These are phyloP conservation scores for Brenthis ino DNA, from an alignment of 2,888 invertebrate species.

Conservation along the genomic window DNA sequence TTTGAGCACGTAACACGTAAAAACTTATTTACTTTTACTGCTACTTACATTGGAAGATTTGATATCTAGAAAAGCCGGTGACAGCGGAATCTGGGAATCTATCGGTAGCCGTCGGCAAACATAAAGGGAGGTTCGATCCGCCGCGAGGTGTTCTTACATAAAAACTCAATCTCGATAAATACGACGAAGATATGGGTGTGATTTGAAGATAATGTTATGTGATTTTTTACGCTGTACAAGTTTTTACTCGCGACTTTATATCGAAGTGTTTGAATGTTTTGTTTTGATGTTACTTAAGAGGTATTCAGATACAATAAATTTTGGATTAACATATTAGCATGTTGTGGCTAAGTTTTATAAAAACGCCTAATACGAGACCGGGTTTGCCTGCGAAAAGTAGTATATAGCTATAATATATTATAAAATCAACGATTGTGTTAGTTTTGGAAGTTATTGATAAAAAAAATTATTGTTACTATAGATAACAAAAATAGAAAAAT, in stretches of 20 bases:
- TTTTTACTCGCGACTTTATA: neutral
- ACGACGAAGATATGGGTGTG: slow-evolving; percentile 14
- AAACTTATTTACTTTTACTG: slow-evolving; percentile 54
- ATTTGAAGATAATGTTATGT: slow-evolving; percentile 18
- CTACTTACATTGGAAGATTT: slow-evolving; percentile 70
- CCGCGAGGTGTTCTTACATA: slow-evolving; percentile 60
- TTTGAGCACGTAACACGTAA: slow-evolving; percentile 21
- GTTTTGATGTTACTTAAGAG: no score
- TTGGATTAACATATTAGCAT: no score
- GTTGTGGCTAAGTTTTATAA: no score
- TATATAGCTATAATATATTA: no score
- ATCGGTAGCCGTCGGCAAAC: slow-evolving; percentile 43
- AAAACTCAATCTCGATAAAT: slow-evolving; percentile 55
- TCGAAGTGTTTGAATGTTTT: no score
- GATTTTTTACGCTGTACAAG: neutral
- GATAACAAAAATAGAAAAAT: no score
- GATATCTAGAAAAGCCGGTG: slow-evolving; percentile 61
- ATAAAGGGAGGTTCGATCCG: slow-evolving; percentile 42
- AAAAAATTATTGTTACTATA: no score
- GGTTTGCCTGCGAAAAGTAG: no score
- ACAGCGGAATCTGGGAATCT: slow-evolving; percentile 60
- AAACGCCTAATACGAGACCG: no score
- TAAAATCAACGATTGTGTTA: no score
- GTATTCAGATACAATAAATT: no score
- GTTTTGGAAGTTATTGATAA: no score